Evolutionary conservation across 2,888 invertebrate genomes (phyloP).

Genomic region (Cloeon dipterum): DNA sequence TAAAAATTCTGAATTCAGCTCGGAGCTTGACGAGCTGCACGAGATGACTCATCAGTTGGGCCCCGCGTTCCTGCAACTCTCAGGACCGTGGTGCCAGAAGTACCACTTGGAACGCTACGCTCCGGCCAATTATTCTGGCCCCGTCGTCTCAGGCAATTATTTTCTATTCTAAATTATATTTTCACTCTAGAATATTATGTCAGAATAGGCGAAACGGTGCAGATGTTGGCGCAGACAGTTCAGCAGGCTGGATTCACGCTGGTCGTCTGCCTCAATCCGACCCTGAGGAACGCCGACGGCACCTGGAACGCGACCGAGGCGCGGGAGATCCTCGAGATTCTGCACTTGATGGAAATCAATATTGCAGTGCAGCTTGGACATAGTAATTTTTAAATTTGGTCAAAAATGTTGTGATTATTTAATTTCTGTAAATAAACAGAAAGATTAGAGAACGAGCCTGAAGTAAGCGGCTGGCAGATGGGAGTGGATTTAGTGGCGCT

Average conservation of each 20-base stretch:
- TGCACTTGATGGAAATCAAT: constrained; percentile 35
- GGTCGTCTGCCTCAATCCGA: constrained; percentile 41
- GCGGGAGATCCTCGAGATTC: constrained; percentile 38
- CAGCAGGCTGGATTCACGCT: constrained; percentile 33
- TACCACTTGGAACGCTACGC: constrained; percentile 9
- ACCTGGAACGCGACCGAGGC: constrained; percentile 47
- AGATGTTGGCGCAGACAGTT: constrained; percentile 27
- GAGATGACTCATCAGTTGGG: constrained; percentile 7
- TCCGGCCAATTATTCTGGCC: constrained; percentile 10
- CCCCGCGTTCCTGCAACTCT: constrained; percentile 14
- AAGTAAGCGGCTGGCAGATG: constrained; percentile 13
- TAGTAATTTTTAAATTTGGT: constrained; percentile 23
- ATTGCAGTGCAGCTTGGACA: constrained; percentile 53
- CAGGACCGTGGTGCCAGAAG: constrained; percentile 14
- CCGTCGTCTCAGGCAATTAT: no score
- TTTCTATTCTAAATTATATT: no score
- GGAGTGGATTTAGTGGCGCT: constrained; percentile 21
- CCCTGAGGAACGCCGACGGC: constrained; percentile 22
- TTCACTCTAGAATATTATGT: no score
- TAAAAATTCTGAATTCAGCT: no score
- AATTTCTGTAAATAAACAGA: no score
- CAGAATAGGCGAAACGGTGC: no score
- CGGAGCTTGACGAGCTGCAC: no score
- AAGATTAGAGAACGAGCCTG: background rate
- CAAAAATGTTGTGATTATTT: no score